Evolutionary conservation across 64 coral and sea anemone genomes (phyloP).

Genomic region (Platygyra sinensis): DNA sequence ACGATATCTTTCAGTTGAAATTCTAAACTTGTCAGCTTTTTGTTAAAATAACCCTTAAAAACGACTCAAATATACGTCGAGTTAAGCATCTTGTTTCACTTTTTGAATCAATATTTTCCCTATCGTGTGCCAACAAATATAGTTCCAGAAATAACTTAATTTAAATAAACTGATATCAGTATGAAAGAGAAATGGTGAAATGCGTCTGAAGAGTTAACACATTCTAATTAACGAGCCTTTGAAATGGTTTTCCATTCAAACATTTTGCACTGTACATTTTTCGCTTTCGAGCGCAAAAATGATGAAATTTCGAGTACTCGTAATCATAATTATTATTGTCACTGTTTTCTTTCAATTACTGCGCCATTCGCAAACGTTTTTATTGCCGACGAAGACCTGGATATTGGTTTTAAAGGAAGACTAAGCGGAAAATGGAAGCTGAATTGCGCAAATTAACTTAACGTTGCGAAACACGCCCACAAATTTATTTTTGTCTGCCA

Average conservation of each 20-base stretch:
- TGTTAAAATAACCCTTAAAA: conserved; percentile 3
- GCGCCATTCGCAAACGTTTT: conserved; percentile 16
- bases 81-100: conserved; percentile 4
- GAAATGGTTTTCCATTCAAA: conserved; percentile 27
- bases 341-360: conserved; percentile 1
- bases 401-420: conserved; percentile 1
- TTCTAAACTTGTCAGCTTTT: not conserved
- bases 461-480: not conserved
- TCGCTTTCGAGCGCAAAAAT: not conserved
- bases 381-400: not conserved
- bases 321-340: not conserved
- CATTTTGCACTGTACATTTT: not conserved
- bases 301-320: not conserved
- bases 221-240: conserved; percentile 19
- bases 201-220: conserved; percentile 23
- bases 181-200: conserved; percentile 1
- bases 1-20: not conserved
- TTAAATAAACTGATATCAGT: conserved; percentile 10
- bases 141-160: not conserved
- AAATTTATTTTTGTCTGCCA: too few species aligned
- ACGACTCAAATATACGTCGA: not conserved
- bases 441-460: conserved; percentile 7
- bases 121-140: not conserved
- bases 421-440: not conserved
- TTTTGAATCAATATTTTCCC: not conserved